A percentile compares a stretch with the other conserved stretches of the same genome.
Conservation (phyloP, 2,797 vertebrate genomes). For the Gallinago solitaria region DNA sequence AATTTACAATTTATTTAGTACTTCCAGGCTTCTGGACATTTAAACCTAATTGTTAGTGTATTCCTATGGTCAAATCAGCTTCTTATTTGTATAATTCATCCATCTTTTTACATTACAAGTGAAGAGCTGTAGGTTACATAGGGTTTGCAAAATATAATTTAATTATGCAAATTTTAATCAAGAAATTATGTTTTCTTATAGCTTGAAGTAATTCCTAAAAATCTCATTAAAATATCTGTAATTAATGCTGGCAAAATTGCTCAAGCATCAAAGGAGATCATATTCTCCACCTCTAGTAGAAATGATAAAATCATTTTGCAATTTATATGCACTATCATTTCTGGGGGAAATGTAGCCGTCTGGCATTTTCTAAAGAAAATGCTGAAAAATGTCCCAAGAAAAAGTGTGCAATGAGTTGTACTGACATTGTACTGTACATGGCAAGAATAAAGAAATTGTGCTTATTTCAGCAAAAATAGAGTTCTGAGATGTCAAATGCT, state of each 20-base stretch:
- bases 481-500: not conserved
- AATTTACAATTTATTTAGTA: not conserved
- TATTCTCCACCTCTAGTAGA: not conserved
- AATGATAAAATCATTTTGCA: conserved; percentile 32
- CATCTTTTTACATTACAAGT: not conserved
- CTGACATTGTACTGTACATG: not conserved
- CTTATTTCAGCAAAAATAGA: not conserved
- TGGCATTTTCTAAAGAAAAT: not conserved
- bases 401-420: not conserved
- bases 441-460: not conserved
- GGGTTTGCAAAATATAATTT: conserved; percentile 13
- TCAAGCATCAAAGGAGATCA: conserved; percentile 21
- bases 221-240: conserved; percentile 39
- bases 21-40: not conserved
- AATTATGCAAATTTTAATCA: conserved; percentile 51
- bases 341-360: not conserved
- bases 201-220: conserved; percentile 38
- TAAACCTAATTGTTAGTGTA: not conserved
- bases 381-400: not conserved
- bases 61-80: not conserved
- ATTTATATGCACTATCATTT: not conserved
- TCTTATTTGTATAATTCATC: not conserved
- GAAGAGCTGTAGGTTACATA: not conserved
- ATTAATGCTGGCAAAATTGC: conserved; percentile 37
- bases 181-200: conserved; percentile 28